Percentiles rank a stretch among this genome's conserved stretches.
Evolutionary conservation across 2,113 vertebrate genomes (phyloP).

Genomic region (Eulemur macaco): DNA sequence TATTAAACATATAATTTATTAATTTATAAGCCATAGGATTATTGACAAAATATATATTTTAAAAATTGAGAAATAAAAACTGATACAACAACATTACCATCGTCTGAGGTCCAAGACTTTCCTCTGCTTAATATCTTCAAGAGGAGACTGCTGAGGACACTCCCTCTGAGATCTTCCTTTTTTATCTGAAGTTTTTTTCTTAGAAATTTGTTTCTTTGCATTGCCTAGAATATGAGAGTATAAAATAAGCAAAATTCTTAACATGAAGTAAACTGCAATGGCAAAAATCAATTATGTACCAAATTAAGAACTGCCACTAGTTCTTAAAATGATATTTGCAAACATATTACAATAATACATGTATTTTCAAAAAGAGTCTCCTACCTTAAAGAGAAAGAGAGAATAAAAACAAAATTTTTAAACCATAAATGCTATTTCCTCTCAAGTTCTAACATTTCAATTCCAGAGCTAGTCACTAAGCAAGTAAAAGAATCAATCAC

Average conservation of each 20-base stretch:
- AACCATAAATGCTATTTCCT: not conserved
- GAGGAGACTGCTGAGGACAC: conserved; percentile 84
- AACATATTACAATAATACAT: not conserved
- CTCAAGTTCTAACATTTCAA: not conserved
- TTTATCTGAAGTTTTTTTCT: conserved; percentile 93
- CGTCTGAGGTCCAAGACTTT: conserved; percentile 97
- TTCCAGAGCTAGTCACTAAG: not conserved
- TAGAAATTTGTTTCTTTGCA: conserved; percentile 90
- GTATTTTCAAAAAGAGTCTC: not conserved
- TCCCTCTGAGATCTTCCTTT: conserved; percentile 90
- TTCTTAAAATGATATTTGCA: not conserved
- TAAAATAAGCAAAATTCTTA: conserved; percentile 4
- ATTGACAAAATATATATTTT: not conserved
- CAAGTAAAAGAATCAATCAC: conserved; percentile 15
- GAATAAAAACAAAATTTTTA: not conserved
- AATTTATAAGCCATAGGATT: not conserved
- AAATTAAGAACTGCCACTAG: conserved; percentile 1
- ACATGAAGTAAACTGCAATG: not conserved
- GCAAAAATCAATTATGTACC: not conserved
- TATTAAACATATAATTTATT: not conserved
- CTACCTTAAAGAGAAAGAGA: not conserved
- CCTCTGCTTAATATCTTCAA: conserved; percentile 95
- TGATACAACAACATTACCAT: conserved; percentile 88
- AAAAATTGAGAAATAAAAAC: not conserved
- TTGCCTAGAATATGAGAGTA: conserved; percentile 87